These are phyloP conservation scores for Spea multiplicata DNA, from an alignment of 2,113 vertebrate species.

Conservation along the genomic window DNA sequence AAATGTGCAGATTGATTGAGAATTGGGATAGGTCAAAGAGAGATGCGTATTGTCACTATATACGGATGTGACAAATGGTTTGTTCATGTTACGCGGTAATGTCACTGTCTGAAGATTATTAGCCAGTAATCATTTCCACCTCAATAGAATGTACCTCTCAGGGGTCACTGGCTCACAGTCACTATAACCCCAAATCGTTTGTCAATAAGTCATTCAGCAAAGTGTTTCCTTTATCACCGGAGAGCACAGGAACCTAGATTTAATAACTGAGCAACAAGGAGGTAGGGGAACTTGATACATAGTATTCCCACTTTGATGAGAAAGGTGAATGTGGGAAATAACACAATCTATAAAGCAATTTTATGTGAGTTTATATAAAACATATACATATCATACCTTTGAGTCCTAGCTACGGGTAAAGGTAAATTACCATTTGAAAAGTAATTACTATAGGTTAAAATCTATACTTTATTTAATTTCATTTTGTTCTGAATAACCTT, in stretches of 20 bases:
- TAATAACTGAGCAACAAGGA: constrained; percentile 4
- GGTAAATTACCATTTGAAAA: too few species aligned
- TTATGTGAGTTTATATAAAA: constrained; percentile 12
- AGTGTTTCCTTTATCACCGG: not conserved
- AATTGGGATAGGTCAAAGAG: not conserved
- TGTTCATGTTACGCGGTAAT: constrained; percentile 6
- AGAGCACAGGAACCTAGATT: not conserved
- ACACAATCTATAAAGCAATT: constrained; percentile 19
- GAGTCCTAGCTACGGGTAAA: too few species aligned
- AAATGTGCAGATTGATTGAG: not conserved
- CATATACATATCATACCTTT: too few species aligned
- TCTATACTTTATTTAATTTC: too few species aligned
- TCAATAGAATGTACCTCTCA: constrained; percentile 4
- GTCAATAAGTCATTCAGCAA: constrained; percentile 18
- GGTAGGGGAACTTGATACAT: constrained; percentile 6
- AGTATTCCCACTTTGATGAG: constrained; percentile 15
- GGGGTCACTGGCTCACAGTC: constrained; percentile 25
- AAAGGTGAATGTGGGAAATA: constrained; percentile 11
- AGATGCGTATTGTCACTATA: not conserved
- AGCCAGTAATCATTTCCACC: constrained; percentile 29
- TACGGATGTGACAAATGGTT: not conserved
- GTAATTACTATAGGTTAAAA: too few species aligned
- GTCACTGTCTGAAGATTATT: constrained; percentile 34
- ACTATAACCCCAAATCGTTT: constrained; percentile 32
- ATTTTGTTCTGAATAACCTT: too few species aligned